Conservation (phyloP, 2,113 vertebrate genomes). For the Sinocyclocheilus anshuiensis region DNA sequence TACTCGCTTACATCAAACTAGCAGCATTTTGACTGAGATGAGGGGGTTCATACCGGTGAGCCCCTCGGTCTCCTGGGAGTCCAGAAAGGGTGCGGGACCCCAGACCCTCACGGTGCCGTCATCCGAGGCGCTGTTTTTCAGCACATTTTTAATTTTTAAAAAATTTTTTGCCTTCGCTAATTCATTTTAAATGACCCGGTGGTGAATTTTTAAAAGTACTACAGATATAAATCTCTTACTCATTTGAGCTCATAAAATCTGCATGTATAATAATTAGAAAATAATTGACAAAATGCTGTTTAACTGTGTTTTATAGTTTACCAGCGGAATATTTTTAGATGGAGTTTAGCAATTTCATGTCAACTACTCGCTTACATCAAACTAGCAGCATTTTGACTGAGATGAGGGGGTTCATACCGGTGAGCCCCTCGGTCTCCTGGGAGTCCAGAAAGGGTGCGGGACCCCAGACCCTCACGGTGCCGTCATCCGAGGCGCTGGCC, state of each 20-base stretch:
- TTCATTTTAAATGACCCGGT: not conserved
- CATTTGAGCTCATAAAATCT: not conserved
- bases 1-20: not conserved
- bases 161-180: too few species aligned
- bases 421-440: slow-evolving; percentile 88
- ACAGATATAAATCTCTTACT: too few species aligned
- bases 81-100: slow-evolving; percentile 93
- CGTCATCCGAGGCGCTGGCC: slow-evolving; percentile 96
- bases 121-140: slow-evolving; percentile 85
- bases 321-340: not conserved
- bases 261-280: not conserved
- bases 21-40: not conserved
- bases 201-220: too few species aligned
- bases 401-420: slow-evolving; percentile 61
- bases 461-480: slow-evolving; percentile 97
- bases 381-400: not conserved
- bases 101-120: slow-evolving; percentile 96
- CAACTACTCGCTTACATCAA: not conserved
- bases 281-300: not conserved
- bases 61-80: slow-evolving; percentile 90
- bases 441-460: slow-evolving; percentile 90
- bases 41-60: slow-evolving; percentile 67
- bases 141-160: not conserved
- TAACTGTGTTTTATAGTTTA: not conserved
- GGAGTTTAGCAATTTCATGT: not conserved